Evolutionary conservation across 2,797 vertebrate genomes (phyloP).

Genomic region (Esox lucius): DNA sequence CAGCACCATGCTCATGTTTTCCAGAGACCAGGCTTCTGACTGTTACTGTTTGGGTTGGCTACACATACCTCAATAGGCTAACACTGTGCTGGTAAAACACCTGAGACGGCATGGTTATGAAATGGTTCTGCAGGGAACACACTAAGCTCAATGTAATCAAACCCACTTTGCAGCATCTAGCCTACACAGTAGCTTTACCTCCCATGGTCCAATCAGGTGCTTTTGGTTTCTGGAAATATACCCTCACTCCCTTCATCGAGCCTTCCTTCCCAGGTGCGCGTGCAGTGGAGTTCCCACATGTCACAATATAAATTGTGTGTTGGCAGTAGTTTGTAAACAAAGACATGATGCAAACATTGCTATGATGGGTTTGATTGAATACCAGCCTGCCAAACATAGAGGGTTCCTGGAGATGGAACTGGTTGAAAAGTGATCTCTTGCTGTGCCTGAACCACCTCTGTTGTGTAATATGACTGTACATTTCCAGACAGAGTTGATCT

Average conservation of each 20-base stretch:
- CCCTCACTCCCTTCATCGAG: background rate
- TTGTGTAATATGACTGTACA: conserved; percentile 60
- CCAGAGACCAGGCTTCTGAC: background rate
- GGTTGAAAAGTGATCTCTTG: conserved; percentile 58
- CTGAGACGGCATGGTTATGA: conserved; percentile 77
- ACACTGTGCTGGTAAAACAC: conserved; percentile 44
- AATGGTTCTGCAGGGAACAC: conserved; percentile 55
- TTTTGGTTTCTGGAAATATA: background rate
- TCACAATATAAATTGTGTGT: conserved; percentile 43
- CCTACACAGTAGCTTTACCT: too few species aligned
- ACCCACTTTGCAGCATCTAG: too few species aligned
- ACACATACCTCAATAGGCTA: background rate
- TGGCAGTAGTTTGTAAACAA: background rate
- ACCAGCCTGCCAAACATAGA: background rate
- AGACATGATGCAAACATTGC: background rate
- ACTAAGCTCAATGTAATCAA: too few species aligned
- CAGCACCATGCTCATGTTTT: conserved; percentile 3
- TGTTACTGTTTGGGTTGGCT: background rate
- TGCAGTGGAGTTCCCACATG: conserved; percentile 26
- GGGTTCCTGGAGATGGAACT: conserved; percentile 6
- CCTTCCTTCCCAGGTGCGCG: background rate
- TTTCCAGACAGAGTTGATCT: conserved; percentile 52
- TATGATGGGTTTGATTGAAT: background rate
- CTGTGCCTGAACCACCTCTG: conserved; percentile 65
- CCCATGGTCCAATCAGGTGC: conserved; percentile 5